phyloP scores from a whole-genome alignment of 2,797 vertebrate species.

The Limosa lapponica region DNA sequence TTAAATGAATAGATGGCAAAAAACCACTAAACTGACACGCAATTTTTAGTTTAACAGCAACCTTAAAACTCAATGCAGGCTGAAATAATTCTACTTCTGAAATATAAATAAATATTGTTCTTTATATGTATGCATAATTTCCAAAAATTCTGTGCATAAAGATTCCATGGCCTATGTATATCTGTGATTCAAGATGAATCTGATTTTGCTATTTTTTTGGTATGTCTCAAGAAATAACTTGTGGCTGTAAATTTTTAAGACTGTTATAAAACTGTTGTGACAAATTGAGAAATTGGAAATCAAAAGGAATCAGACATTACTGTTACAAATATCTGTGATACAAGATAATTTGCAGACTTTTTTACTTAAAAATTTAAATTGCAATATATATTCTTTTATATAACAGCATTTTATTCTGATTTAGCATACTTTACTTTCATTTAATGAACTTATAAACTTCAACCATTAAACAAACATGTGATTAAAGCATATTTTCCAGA shows the following conservation, averaged over 20 bases:
- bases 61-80: neutral
- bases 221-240: neutral
- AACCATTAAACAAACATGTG: conserved; percentile 18
- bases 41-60: neutral
- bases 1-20: neutral
- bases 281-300: neutral
- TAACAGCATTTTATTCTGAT: neutral
- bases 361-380: neutral
- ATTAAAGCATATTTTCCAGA: conserved; percentile 22
- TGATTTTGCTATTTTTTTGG: neutral
- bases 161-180: neutral
- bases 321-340: neutral
- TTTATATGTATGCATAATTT: neutral
- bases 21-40: neutral
- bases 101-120: neutral
- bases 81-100: neutral
- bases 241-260: neutral
- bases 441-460: neutral
- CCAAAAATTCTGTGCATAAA: neutral
- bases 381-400: neutral
- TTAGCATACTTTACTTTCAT: neutral
- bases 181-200: neutral
- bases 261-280: neutral
- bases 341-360: neutral
- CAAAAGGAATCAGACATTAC: neutral